Percentiles rank a stretch among this genome's conserved stretches.
These are phyloP conservation scores for Ormyrus pomaceus DNA, from an alignment of 2,888 invertebrate genomes.

Conservation along the genomic window DNA sequence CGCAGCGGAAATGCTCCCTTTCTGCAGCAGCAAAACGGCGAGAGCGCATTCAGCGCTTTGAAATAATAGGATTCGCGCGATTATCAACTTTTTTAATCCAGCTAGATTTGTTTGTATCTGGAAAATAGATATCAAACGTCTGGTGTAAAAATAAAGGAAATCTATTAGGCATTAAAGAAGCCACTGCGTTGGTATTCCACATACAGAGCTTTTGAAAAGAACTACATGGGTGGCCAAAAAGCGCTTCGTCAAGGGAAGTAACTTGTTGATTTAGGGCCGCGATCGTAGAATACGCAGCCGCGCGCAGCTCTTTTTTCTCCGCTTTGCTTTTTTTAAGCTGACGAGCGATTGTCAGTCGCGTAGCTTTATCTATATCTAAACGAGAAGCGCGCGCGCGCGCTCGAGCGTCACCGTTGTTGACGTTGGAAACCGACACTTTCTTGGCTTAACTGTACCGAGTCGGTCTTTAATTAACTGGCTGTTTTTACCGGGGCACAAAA, in stretches of 20 bases:
- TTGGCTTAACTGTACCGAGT: constrained; percentile 27
- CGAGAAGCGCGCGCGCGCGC: not conserved
- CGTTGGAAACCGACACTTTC: constrained; percentile 51
- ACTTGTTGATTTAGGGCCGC: constrained; percentile 43
- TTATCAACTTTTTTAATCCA: not conserved
- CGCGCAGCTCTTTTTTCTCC: not conserved
- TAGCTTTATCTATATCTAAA: constrained; percentile 31
- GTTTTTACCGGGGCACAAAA: constrained; percentile 35
- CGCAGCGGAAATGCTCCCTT: no score
- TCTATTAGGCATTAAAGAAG: no score
- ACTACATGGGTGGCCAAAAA: constrained; percentile 29
- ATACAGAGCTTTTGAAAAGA: no score
- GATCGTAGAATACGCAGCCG: constrained; percentile 34
- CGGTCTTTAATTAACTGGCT: constrained; percentile 42
- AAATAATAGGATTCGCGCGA: not conserved
- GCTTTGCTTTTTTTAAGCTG: constrained; percentile 28
- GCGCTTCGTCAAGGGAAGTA: constrained; percentile 4
- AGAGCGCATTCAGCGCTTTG: no score
- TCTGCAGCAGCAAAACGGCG: no score
- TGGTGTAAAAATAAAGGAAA: no score
- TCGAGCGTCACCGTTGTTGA: constrained; percentile 22
- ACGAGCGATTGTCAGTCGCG: constrained; percentile 42
- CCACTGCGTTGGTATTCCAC: no score
- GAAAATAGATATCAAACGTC: no score
- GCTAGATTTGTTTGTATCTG: no score